Evolutionary conservation across 37 sponge, comb jelly and placozoan genomes (phyloP), one percentile per base, ranked within the genome.

Genomic region (Crambe crambe): DNA sequence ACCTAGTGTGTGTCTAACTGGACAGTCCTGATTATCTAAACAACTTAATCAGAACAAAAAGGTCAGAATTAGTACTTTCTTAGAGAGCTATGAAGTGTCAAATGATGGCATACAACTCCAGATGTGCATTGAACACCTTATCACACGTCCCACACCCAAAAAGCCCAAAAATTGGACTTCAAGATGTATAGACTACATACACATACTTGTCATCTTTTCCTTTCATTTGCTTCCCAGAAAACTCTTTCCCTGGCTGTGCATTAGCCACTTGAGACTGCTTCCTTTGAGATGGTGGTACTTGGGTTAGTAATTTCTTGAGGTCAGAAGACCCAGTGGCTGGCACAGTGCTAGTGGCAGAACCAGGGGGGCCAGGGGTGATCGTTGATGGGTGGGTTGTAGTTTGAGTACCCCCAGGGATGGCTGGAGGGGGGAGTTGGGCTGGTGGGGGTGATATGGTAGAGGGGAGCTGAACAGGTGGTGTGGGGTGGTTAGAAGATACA

Each of bases 191-290:
- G 27, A 22, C 5, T n/a, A 60, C 6, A 60, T 60, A 9, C 61
- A 26, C 66, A 65, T 65, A 65, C 66, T 30, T 65, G 30, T 30
- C 66, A 30, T 65, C 66, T 31, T 65, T 65, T 18, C 32, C 31
- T 34, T 30, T 65, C 66, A 65, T 29, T 34, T 65, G 66, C 35
- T 65, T 65, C 35, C 66, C 66, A 34, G 66, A 65, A 32, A 17
- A 3, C 3, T 65, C 66, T 34, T 65, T 30, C 15, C 66, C 66
- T 17, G 3, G 34, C 35, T 31, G 66, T 47, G 51, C 51, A 47
- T 47, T 47, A 47, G 51, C 12, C 51, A 47, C 51, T 12, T 15
- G 51, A 6, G 6, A 15, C 12, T 47, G 10, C 12, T 47, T 47
- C 51, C 12, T 12, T 47, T 47, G 51, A 12, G 51, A 15, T 6